A percentile compares a stretch with the other conserved stretches of the same genome.
Conservation (phyloP, 2,888 invertebrate species). For the Crocallis elinguaria region DNA sequence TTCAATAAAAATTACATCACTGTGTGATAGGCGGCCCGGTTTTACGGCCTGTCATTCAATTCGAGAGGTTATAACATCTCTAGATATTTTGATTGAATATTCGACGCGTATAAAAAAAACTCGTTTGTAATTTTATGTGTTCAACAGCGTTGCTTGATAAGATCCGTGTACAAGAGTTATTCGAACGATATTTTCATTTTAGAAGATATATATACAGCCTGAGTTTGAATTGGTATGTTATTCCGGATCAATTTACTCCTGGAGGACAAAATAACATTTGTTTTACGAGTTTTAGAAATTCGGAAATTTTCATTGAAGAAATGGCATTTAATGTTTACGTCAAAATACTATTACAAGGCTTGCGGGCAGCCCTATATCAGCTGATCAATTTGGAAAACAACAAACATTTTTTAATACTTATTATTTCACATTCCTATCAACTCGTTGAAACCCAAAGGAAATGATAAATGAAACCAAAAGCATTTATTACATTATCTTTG, state of each 20-base stretch:
- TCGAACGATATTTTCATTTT: neutral
- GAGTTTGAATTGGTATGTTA: neutral
- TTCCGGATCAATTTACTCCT: too few species aligned
- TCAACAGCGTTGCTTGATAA: constrained; percentile 18
- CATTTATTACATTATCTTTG: neutral
- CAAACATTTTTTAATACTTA: too few species aligned
- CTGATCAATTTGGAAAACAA: too few species aligned
- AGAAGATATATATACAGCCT: neutral
- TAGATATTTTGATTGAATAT: constrained; percentile 37
- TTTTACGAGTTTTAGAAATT: too few species aligned
- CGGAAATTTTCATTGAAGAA: too few species aligned
- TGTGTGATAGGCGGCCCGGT: constrained; percentile 30
- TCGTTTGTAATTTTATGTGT: constrained; percentile 27
- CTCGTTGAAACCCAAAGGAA: too few species aligned
- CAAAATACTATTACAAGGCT: too few species aligned
- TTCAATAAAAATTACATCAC: constrained; percentile 6
- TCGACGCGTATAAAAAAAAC: constrained; percentile 18
- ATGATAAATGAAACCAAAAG: neutral
- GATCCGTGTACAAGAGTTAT: neutral
- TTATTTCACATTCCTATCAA: too few species aligned
- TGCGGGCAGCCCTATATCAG: too few species aligned
- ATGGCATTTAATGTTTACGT: too few species aligned
- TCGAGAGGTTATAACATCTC: constrained; percentile 34
- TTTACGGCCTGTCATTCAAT: constrained; percentile 42
- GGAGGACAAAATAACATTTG: too few species aligned